These are phyloP conservation scores for Drosophila pallidifrons DNA, from an alignment of 1,140 invertebrate genomes.

Conservation along the genomic window DNA sequence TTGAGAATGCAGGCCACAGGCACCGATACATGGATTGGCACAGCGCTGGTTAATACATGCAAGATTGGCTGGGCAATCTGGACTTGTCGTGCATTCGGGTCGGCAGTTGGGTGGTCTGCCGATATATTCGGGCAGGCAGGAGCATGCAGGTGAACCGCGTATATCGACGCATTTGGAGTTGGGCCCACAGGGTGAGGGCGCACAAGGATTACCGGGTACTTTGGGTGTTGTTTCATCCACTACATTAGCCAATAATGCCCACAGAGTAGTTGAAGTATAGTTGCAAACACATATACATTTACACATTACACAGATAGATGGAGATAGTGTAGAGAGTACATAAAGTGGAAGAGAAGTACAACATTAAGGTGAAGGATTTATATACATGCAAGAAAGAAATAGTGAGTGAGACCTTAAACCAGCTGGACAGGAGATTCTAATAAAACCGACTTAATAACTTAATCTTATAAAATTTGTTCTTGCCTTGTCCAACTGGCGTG, in stretches of 20 bases:
- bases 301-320: slow-evolving; percentile 60
- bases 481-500: slow-evolving; percentile 47
- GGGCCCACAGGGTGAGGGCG: slow-evolving; percentile 91
- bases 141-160: slow-evolving; percentile 90
- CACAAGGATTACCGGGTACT: slow-evolving; percentile 86
- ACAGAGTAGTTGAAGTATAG: slow-evolving; percentile 24
- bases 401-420: slow-evolving; percentile 27
- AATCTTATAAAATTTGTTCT: not conserved
- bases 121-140: slow-evolving; percentile 90
- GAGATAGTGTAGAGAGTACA: slow-evolving; percentile 69
- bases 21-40: slow-evolving; percentile 91
- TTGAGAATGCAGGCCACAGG: slow-evolving; percentile 90
- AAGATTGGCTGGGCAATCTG: slow-evolving; percentile 90
- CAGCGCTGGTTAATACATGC: slow-evolving; percentile 93
- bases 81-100: slow-evolving; percentile 91
- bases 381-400: slow-evolving; percentile 73
- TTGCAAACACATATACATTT: slow-evolving; percentile 61
- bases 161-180: slow-evolving; percentile 91
- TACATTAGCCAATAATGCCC: slow-evolving; percentile 61
- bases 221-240: slow-evolving; percentile 66
- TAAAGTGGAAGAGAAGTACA: slow-evolving; percentile 49
- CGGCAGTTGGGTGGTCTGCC: slow-evolving; percentile 92
- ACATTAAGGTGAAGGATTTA: slow-evolving; percentile 70
- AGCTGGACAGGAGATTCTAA: slow-evolving; percentile 38
- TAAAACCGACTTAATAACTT: not conserved